Evolutionary conservation across 1,140 invertebrate species (phyloP).

Genomic region (Drosophila ambigua): DNA sequence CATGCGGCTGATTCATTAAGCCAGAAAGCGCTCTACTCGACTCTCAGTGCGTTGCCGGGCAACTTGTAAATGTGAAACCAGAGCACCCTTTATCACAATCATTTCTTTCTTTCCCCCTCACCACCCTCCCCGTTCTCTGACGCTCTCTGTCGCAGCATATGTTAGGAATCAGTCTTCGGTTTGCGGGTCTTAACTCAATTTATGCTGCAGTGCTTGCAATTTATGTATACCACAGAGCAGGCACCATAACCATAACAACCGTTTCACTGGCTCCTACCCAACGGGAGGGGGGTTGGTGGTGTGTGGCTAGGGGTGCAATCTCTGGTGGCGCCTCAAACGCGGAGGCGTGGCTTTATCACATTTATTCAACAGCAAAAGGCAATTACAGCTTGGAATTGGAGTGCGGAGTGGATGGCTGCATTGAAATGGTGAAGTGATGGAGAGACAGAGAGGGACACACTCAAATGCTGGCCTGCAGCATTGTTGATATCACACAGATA

Average conservation of each 20-base stretch:
- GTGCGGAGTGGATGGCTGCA: conserved; percentile 7
- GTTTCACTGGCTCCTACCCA: background rate
- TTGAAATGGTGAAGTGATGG: background rate
- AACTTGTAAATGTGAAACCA: background rate
- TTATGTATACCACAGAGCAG: conserved; percentile 51
- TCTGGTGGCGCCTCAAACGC: background rate
- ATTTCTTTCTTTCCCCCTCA: background rate
- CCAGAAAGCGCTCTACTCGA: no score
- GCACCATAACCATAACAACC: no score
- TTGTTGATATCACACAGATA: conserved; percentile 47
- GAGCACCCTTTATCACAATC: background rate
- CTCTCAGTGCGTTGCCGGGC: conserved; percentile 1
- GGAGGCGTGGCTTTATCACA: conserved; percentile 5
- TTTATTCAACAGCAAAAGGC: conserved; percentile 21
- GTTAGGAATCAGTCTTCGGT: conserved; percentile 50
- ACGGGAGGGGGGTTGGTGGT: no score
- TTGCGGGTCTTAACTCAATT: conserved; percentile 22
- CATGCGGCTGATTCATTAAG: no score
- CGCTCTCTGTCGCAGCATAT: no score
- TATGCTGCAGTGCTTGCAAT: conserved; percentile 48
- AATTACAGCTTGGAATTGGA: conserved; percentile 13
- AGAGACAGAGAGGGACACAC: background rate
- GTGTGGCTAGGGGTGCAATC: background rate
- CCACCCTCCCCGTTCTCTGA: no score
- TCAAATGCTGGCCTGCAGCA: conserved; percentile 9